A percentile compares a stretch with the other conserved stretches of the same genome.
These are phyloP conservation scores for Clamator glandarius DNA, from an alignment of 2,797 vertebrate genomes.

Conservation along the genomic window DNA sequence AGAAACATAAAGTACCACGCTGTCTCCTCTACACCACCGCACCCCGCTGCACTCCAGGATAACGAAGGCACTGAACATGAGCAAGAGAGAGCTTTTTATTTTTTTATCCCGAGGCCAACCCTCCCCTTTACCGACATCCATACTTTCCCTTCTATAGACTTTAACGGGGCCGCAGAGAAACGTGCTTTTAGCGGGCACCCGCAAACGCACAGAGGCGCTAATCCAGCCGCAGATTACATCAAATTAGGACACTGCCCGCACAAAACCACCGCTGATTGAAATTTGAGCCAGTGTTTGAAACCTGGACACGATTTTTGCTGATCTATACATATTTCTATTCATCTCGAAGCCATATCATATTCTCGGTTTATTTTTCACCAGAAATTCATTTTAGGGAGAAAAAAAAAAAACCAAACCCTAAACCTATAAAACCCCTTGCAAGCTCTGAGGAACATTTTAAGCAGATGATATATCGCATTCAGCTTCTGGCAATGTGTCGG, in stretches of 20 bases:
- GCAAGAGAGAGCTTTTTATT: not conserved
- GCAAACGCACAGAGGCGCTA: not conserved
- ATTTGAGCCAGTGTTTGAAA: conserved; percentile 29
- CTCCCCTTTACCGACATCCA: not conserved
- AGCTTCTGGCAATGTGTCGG: not conserved
- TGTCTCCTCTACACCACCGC: not conserved
- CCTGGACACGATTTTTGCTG: conserved; percentile 15
- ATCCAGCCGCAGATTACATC: conserved; percentile 36
- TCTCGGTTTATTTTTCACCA: conserved; percentile 5
- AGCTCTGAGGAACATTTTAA: not conserved
- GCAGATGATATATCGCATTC: not conserved
- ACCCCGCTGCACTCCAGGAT: not conserved
- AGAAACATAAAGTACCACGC: not conserved
- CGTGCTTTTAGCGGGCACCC: not conserved
- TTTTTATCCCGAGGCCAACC: not conserved
- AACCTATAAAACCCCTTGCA: not conserved
- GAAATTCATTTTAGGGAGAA: not conserved
- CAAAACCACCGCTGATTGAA: not conserved
- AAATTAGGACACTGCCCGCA: conserved; percentile 15
- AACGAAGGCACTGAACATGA: not conserved
- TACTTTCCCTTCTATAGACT: not conserved
- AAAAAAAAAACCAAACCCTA: not conserved
- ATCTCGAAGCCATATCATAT: not conserved
- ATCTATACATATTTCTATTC: conserved; percentile 24
- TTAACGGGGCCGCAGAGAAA: not conserved